Percentiles rank a stretch among this genome's conserved stretches.
phyloP scores from a whole-genome alignment of 1,140 invertebrate species.

The Scaptomyza montana region DNA sequence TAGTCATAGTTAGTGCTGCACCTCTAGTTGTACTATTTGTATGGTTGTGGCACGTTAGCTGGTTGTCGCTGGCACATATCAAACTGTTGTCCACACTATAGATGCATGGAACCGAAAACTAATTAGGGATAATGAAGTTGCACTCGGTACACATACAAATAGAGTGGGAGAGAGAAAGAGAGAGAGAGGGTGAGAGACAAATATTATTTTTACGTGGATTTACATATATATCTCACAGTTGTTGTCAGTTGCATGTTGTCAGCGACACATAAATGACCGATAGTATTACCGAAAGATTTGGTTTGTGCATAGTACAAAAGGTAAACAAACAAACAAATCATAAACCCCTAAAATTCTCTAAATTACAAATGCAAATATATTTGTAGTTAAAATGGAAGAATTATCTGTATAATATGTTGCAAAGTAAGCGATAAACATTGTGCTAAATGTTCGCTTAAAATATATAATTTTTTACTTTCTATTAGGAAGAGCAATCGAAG shows the following conservation, averaged over 20 bases:
- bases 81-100: not conserved
- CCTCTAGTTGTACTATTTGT: not conserved
- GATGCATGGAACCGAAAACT: conserved; percentile 4
- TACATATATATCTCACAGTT: conserved; percentile 1
- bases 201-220: not conserved
- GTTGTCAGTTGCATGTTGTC: not conserved
- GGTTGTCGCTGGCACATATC: not conserved
- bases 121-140: conserved; percentile 31
- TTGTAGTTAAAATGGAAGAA: not conserved
- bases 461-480: too few relatives aligned
- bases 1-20: not conserved
- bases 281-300: conserved; percentile 8
- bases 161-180: too few relatives aligned
- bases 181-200: not conserved
- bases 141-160: not conserved
- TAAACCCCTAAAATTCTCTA: not conserved
- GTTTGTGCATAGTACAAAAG: not conserved
- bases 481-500: too few relatives aligned
- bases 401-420: not conserved
- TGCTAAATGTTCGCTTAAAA: too few relatives aligned
- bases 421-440: too few relatives aligned
- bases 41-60: not conserved
- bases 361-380: not conserved
- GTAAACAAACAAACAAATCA: not conserved
- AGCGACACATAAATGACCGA: not conserved